These are phyloP conservation scores for Drosophila pseudoobscura DNA, from an alignment of 1,140 invertebrate genomes.

Conservation along the genomic window DNA sequence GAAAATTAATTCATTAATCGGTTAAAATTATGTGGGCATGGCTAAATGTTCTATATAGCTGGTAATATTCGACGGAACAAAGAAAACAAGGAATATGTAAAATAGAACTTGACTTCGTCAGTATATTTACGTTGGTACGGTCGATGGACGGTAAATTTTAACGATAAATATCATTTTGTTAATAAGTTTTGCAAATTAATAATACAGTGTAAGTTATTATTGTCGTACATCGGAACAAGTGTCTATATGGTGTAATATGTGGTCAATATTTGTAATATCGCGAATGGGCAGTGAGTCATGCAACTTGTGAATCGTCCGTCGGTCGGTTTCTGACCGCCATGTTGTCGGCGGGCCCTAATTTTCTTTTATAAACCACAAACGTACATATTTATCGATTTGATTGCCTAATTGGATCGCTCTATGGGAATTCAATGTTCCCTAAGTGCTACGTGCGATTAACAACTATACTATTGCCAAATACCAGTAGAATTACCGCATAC, in stretches of 20 bases:
- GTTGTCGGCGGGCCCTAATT: slow-evolving; percentile 52
- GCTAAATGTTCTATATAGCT: too few species aligned
- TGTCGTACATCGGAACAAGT: too few species aligned
- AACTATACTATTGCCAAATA: slow-evolving; percentile 29
- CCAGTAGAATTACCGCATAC: slow-evolving; percentile 37
- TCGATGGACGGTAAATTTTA: too few species aligned
- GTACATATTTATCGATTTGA: slow-evolving; percentile 54
- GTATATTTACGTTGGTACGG: too few species aligned
- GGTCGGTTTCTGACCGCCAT: slow-evolving; percentile 49
- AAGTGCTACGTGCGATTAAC: slow-evolving; percentile 12
- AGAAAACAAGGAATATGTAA: too few species aligned
- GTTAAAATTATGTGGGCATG: too few species aligned
- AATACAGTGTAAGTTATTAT: not conserved
- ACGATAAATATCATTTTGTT: slow-evolving; percentile 14
- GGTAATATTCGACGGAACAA: too few species aligned
- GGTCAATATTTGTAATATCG: slow-evolving; percentile 4
- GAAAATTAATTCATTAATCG: too few species aligned
- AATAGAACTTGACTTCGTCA: too few species aligned
- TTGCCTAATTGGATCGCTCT: slow-evolving; percentile 32
- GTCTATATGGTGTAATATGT: too few species aligned
- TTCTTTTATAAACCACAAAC: slow-evolving; percentile 46
- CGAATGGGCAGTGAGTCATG: slow-evolving; percentile 49
- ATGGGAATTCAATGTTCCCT: slow-evolving; percentile 13
- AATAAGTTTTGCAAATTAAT: slow-evolving; percentile 15
- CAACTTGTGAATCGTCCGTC: slow-evolving; percentile 21